phyloP scores from a whole-genome alignment of 1,140 invertebrate species.

The Leguminivora glycinivorella region DNA sequence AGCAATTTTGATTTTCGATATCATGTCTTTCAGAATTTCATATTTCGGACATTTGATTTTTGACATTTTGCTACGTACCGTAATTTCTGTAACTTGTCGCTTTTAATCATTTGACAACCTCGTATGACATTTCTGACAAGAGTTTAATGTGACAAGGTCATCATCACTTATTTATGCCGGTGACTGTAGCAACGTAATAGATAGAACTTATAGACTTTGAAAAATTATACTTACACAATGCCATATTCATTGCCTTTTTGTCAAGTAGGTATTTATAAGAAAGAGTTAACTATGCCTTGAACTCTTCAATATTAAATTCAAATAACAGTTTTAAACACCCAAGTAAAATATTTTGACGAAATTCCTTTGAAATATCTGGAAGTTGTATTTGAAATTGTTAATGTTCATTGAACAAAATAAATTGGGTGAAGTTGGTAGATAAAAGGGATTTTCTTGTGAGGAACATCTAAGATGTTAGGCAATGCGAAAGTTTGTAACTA shows the following conservation, averaged over 20 bases:
- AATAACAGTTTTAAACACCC: background rate
- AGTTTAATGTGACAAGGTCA: no score
- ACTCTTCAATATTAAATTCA: background rate
- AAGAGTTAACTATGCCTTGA: background rate
- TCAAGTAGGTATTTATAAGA: background rate
- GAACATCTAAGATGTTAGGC: slow-evolving; percentile 8
- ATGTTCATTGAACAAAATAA: slow-evolving; percentile 28
- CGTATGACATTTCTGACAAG: no score
- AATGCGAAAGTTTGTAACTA: background rate
- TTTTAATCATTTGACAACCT: no score
- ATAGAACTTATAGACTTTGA: no score
- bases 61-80: no score
- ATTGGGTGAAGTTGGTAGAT: slow-evolving; percentile 18
- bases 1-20: no score
- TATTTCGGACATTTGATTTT: no score
- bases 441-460: slow-evolving; percentile 20
- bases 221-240: no score
- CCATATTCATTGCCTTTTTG: background rate
- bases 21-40: no score
- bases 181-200: no score
- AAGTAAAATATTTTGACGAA: slow-evolving; percentile 26
- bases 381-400: slow-evolving; percentile 24
- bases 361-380: slow-evolving; percentile 25
- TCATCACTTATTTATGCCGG: no score
- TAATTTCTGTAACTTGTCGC: no score